These are phyloP conservation scores for Monochamus alternatus DNA, from an alignment of 2,888 invertebrate genomes.

Conservation along the genomic window DNA sequence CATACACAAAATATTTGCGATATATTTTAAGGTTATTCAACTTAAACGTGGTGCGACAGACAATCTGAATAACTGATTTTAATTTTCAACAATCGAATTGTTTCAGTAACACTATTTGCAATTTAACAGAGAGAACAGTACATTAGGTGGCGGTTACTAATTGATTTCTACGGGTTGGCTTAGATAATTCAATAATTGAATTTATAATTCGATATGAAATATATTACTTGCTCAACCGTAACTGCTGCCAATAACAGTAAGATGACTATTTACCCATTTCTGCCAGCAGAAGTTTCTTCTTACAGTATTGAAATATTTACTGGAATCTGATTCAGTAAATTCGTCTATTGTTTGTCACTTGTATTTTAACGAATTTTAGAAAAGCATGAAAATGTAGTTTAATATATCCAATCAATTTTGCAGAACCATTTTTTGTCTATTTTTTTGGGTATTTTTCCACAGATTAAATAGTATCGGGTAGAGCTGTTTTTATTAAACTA, in stretches of 20 bases:
- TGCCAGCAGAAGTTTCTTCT: too few species aligned
- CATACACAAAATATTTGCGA: slow-evolving; percentile 2
- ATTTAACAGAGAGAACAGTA: not conserved
- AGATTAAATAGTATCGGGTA: too few species aligned
- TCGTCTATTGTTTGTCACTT: too few species aligned
- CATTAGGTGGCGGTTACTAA: not conserved
- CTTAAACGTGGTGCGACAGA: not conserved
- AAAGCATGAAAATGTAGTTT: too few species aligned
- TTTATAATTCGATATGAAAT: not conserved
- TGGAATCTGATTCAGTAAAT: too few species aligned
- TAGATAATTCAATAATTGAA: not conserved
- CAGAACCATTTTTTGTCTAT: too few species aligned
- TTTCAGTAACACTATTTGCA: not conserved
- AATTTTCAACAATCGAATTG: not conserved
- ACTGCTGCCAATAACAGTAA: not conserved
- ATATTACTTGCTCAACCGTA: not conserved
- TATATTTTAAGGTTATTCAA: slow-evolving; percentile 3
- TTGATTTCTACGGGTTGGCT: not conserved
- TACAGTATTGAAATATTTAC: too few species aligned
- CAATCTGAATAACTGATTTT: not conserved
- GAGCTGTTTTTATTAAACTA: too few species aligned
- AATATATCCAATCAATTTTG: too few species aligned
- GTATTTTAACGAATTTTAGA: too few species aligned
- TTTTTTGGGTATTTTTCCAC: too few species aligned
- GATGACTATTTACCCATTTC: not conserved